Base-by-base conservation (phyloP, 2,113 vertebrate species). In the Drymodes brunneopygia region DNA sequence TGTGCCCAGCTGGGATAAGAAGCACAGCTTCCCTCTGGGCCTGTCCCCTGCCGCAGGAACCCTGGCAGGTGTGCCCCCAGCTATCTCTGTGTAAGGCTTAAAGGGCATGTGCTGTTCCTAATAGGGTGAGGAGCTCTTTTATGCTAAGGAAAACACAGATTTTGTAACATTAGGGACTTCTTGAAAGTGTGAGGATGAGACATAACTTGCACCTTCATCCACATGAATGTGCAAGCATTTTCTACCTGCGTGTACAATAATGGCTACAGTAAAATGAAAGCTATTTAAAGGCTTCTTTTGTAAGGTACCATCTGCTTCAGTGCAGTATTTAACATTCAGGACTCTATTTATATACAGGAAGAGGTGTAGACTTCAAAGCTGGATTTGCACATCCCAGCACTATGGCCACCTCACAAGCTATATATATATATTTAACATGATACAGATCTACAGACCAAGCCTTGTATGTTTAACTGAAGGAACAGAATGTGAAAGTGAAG, bases 391-490 rank as follows among this genome's bases (percentile, higher is more conserved):
- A 96, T 98, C 95, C 95, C 97, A 97, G 96, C 96, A 97, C 97
- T 97, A 97, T 98, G 98, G 99, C 99, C 98, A 99, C 96, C 97
- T 97, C 95, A 94, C 89, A 93, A 97, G 94, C 97, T 98, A 95
- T 95, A 97, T 96, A 97, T 96, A 97, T 95, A 97, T 89, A 96
- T 96, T 96, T 94, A 96, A 93, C 58, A 82, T 94, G 89, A 95
- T 94, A 97, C 73, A 83, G 80, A 92, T 90, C 91, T 71, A 95
- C 73, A 75, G 85, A 95, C 62, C 94, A 79, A 95, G 96, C 91
- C 95, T 80, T 97, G 90, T 81, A 95, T 92, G 95, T 89, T 86
- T 87, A 80, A 95, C 65, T 75, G 77, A 81, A 90, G 75, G 85
- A 83, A 92, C 58, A 92, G 89, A 88, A 90, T 90, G 92, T 92